Conservation (phyloP, 2,888 invertebrate species). For the Drosophila austrosaltans region DNA sequence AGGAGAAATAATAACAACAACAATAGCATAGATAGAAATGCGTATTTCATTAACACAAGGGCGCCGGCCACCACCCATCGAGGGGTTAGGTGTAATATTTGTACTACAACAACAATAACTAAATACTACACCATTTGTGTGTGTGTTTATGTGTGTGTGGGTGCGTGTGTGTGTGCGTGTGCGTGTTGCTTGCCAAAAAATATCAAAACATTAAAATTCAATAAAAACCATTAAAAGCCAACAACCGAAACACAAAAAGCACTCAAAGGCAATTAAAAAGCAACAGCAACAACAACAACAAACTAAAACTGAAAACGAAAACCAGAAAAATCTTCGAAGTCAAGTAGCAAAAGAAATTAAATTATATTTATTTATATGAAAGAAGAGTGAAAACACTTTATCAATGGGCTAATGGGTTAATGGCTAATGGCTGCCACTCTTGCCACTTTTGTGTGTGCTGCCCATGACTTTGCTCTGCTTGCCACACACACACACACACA, state of each 20-base stretch:
- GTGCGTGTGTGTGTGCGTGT: not conserved
- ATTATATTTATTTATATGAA: constrained; percentile 73
- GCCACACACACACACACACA: not conserved
- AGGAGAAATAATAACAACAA: constrained; percentile 20
- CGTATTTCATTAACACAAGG: constrained; percentile 63
- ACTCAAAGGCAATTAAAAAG: constrained; percentile 71
- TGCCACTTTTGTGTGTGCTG: not conserved
- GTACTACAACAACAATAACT: constrained; percentile 24
- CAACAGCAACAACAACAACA: too few relatives aligned
- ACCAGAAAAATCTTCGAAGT: constrained; percentile 60
- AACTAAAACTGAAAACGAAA: too few relatives aligned
- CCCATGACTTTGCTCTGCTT: constrained; percentile 11
- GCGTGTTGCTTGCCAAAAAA: constrained; percentile 41
- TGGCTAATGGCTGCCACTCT: constrained; percentile 1
- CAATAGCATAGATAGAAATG: constrained; percentile 21
- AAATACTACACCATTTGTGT: not conserved
- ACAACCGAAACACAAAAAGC: constrained; percentile 58
- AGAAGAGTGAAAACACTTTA: constrained; percentile 53
- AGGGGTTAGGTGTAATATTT: constrained; percentile 17
- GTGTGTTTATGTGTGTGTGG: not conserved
- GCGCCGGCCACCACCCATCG: constrained; percentile 67
- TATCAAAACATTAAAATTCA: constrained; percentile 78
- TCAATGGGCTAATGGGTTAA: constrained; percentile 55
- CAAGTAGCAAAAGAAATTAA: constrained; percentile 48
- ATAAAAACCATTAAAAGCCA: constrained; percentile 72